phyloP scores from a whole-genome alignment of 2,888 invertebrate species.

The Chrysopilus asiliformis region DNA sequence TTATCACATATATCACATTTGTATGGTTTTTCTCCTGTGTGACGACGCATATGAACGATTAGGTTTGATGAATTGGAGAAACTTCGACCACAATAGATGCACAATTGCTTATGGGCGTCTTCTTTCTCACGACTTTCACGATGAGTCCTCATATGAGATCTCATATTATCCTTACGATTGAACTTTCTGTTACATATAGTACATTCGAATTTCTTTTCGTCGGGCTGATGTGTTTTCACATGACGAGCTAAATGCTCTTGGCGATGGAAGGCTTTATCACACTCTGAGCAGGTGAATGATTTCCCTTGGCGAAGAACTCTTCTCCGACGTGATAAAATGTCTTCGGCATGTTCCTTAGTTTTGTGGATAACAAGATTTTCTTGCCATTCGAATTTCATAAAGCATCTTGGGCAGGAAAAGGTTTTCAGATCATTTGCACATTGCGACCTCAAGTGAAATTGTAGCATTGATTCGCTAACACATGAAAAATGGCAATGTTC shows the following conservation, averaged over 20 bases:
- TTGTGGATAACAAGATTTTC: slow-evolving; percentile 27
- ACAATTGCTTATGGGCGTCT: slow-evolving; percentile 38
- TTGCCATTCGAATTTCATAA: slow-evolving; percentile 31
- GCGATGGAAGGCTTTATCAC: slow-evolving; percentile 49
- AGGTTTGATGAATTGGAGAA: slow-evolving; percentile 48
- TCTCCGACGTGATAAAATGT: slow-evolving; percentile 15
- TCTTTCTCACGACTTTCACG: slow-evolving; percentile 27
- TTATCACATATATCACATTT: slow-evolving; percentile 49
- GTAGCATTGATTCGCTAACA: slow-evolving; percentile 39
- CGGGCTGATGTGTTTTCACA: slow-evolving; percentile 45
- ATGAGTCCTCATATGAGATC: slow-evolving; percentile 45
- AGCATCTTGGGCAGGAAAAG: slow-evolving; percentile 26
- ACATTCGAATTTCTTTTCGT: slow-evolving; percentile 42
- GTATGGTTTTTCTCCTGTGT: slow-evolving; percentile 52
- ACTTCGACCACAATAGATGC: slow-evolving; percentile 46
- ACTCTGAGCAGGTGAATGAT: slow-evolving; percentile 45
- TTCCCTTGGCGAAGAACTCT: slow-evolving; percentile 28
- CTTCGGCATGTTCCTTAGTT: slow-evolving; percentile 17
- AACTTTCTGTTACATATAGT: slow-evolving; percentile 45
- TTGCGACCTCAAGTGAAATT: slow-evolving; percentile 39
- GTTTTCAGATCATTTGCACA: slow-evolving; percentile 27
- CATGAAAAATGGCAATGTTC: slow-evolving; percentile 41
- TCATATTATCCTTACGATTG: slow-evolving; percentile 44
- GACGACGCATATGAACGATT: slow-evolving; percentile 52
- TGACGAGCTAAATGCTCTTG: slow-evolving; percentile 51